These are phyloP conservation scores for Eugnorisma glareosa DNA, from an alignment of 2,888 invertebrate genomes.

Conservation along the genomic window DNA sequence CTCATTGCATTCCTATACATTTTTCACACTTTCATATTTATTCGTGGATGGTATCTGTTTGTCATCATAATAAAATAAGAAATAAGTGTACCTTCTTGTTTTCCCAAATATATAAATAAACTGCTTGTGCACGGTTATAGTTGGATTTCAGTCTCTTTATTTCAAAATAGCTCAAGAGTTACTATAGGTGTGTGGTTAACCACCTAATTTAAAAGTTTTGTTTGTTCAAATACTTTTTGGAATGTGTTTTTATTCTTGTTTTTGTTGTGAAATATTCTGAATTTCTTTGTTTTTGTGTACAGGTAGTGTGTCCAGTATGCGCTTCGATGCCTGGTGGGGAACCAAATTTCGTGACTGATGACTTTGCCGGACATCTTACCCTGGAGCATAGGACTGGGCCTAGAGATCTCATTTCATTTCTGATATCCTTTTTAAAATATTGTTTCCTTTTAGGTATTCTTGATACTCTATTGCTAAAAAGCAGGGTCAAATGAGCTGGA, in stretches of 20 bases:
- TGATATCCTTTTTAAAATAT: constrained; percentile 92
- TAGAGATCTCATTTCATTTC: constrained; percentile 97
- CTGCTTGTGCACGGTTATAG: neutral
- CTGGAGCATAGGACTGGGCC: constrained; percentile 97
- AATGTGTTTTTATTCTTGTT: neutral
- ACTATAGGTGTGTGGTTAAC: neutral
- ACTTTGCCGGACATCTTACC: constrained; percentile 98
- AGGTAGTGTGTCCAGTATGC: constrained; percentile 98
- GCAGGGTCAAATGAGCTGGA: neutral
- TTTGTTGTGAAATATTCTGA: neutral
- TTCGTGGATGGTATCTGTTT: neutral
- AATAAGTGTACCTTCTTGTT: neutral
- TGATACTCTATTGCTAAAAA: neutral
- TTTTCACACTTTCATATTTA: neutral
- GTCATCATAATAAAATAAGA: neutral
- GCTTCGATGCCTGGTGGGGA: constrained; percentile 99
- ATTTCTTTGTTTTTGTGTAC: constrained; percentile 55
- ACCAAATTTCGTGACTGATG: constrained; percentile 99
- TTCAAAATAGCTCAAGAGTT: neutral
- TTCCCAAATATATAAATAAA: neutral
- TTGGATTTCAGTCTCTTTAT: neutral
- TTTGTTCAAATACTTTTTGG: neutral
- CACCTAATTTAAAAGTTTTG: neutral
- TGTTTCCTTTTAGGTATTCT: neutral
- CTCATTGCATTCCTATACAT: constrained; percentile 4